phyloP scores from a whole-genome alignment of 1,140 invertebrate genomes.

The Pseudomyrmex flavicornis region DNA sequence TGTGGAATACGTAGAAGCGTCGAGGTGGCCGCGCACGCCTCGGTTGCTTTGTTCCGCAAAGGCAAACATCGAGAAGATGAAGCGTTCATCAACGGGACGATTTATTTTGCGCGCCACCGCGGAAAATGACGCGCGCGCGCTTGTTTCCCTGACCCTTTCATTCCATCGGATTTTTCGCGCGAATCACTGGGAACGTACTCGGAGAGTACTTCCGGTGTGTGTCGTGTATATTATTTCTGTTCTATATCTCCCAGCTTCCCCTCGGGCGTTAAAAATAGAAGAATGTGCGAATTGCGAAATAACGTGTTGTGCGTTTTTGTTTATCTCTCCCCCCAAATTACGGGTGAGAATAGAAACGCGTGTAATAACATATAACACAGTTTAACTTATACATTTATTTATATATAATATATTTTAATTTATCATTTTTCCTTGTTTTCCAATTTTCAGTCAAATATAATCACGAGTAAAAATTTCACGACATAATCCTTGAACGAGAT shows the following conservation, averaged over 20 bases:
- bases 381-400: no score
- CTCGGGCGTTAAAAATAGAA: no score
- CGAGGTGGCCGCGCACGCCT: constrained; percentile 3
- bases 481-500: background rate
- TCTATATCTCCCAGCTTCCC: background rate
- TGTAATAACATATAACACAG: no score
- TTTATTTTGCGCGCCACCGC: constrained; percentile 49
- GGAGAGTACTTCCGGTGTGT: constrained; percentile 9
- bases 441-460: background rate
- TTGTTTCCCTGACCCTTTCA: constrained; percentile 28
- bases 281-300: no score
- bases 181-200: constrained; percentile 41
- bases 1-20: constrained; percentile 14
- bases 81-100: constrained; percentile 49
- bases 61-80: constrained; percentile 45
- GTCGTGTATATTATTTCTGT: constrained; percentile 22
- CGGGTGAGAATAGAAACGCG: no score
- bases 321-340: no score
- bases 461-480: background rate
- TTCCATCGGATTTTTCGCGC: constrained; percentile 31
- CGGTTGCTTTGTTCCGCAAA: constrained; percentile 38
- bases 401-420: background rate
- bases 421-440: background rate
- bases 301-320: no score
- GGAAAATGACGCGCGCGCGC: constrained; percentile 40